Conservation (phyloP, 2,888 invertebrate species). For the Ypsolopha sequella region DNA sequence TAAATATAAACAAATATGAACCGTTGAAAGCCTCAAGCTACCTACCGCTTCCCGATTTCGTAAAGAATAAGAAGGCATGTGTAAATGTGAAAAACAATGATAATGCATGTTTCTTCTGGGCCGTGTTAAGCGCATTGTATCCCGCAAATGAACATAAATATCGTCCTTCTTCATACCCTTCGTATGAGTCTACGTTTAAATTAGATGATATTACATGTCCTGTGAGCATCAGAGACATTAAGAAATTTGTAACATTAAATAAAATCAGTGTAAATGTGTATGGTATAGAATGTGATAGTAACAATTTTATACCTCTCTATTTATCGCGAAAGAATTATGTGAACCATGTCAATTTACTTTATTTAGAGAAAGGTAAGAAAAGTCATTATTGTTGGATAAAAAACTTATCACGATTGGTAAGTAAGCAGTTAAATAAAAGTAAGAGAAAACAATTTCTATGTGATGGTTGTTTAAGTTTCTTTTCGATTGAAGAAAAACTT, state of each 20-base stretch:
- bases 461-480: slow-evolving; percentile 12
- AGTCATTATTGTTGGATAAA: slow-evolving; percentile 18
- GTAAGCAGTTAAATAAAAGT: slow-evolving; percentile 8
- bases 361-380: slow-evolving; percentile 9
- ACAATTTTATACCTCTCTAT: too few species aligned
- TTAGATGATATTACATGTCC: slow-evolving; percentile 16
- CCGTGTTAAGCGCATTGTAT: slow-evolving; percentile 16
- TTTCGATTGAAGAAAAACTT: slow-evolving; percentile 8
- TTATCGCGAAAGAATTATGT: too few species aligned
- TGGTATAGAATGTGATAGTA: slow-evolving; percentile 15
- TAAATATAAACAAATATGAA: slow-evolving; percentile 17
- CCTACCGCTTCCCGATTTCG: slow-evolving; percentile 15
- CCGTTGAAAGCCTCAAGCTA: slow-evolving; percentile 13
- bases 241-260: slow-evolving; percentile 16
- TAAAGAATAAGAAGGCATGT: slow-evolving; percentile 16
- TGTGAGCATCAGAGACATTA: slow-evolving; percentile 15
- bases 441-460: slow-evolving; percentile 10
- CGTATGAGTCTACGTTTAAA: slow-evolving; percentile 13
- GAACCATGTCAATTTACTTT: slow-evolving; percentile 18
- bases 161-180: slow-evolving; percentile 9
- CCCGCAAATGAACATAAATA: slow-evolving; percentile 12
- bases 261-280: slow-evolving; percentile 19
- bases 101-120: slow-evolving; percentile 17
- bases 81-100: slow-evolving; percentile 18
- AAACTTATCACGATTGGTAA: slow-evolving; percentile 16